Conservation (phyloP, 1,140 invertebrate species). For the Drosophila bifasciata region DNA sequence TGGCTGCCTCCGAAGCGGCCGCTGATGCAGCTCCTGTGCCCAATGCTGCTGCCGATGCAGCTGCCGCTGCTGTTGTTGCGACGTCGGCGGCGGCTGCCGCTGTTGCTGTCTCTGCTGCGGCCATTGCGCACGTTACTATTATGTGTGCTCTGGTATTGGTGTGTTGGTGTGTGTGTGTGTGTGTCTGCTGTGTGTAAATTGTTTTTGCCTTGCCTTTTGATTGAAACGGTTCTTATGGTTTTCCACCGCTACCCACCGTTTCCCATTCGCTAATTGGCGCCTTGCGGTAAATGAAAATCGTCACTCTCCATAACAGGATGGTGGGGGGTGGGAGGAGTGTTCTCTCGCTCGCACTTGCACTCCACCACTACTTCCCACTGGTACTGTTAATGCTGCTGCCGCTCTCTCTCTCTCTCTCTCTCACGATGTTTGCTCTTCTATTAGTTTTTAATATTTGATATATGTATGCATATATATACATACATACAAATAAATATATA, state of each 20-base stretch:
- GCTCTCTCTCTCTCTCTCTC: constrained; percentile 24
- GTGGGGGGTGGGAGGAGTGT: too few relatives aligned
- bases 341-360: constrained; percentile 27
- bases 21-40: constrained; percentile 18
- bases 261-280: constrained; percentile 53
- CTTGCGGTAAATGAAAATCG: constrained; percentile 59
- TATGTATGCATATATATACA: constrained; percentile 1
- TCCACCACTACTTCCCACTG: constrained; percentile 6
- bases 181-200: too few relatives aligned
- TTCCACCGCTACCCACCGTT: constrained; percentile 11
- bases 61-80: constrained; percentile 12
- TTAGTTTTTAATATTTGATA: constrained; percentile 53
- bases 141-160: background rate
- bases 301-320: constrained; percentile 77
- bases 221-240: constrained; percentile 38
- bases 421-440: constrained; percentile 42
- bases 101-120: constrained; percentile 57
- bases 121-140: constrained; percentile 47
- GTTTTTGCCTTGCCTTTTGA: constrained; percentile 14
- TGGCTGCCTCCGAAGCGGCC: constrained; percentile 74
- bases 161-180: too few relatives aligned
- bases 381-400: background rate
- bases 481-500: background rate
- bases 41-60: constrained; percentile 3
- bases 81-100: constrained; percentile 17